Conservation (phyloP, 2,797 vertebrate species). For the Anguilla obscura region DNA sequence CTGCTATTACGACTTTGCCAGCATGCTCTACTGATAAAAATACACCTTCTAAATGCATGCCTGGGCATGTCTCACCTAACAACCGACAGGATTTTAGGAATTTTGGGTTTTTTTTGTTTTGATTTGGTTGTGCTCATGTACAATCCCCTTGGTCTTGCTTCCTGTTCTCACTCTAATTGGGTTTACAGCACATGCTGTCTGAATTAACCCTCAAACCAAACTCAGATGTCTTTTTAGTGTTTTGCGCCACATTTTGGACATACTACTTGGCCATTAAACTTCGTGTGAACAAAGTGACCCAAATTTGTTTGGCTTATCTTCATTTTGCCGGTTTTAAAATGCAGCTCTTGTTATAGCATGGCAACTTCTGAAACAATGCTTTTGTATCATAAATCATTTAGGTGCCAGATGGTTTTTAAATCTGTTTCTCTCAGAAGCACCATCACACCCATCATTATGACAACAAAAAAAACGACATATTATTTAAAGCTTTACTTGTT, state of each 20-base stretch:
- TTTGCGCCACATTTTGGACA: slow-evolving; percentile 3
- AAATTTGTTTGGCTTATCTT: neutral
- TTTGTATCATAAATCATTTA: slow-evolving; percentile 64
- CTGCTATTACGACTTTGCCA: slow-evolving; percentile 57
- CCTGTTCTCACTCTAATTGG: slow-evolving; percentile 47
- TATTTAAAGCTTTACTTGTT: neutral
- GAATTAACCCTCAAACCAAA: neutral
- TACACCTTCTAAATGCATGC: slow-evolving; percentile 60
- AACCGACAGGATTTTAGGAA: neutral
- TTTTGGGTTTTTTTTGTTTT: neutral
- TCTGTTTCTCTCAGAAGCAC: slow-evolving; percentile 26
- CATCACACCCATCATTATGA: slow-evolving; percentile 24
- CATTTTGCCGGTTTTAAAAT: neutral
- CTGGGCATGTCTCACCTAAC: slow-evolving; percentile 50
- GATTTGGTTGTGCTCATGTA: slow-evolving; percentile 1
- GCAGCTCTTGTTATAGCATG: neutral
- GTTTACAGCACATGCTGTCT: neutral
- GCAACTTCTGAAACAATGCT: slow-evolving; percentile 44
- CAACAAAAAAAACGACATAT: slow-evolving; percentile 6
- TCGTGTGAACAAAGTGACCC: neutral
- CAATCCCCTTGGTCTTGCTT: slow-evolving; percentile 32
- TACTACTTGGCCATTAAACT: neutral
- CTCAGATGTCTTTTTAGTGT: neutral
- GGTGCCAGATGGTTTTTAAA: slow-evolving; percentile 61
- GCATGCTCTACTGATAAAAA: slow-evolving; percentile 66